Base-by-base conservation (phyloP, 1,140 invertebrate species). In the Ceratitis capitata region DNA sequence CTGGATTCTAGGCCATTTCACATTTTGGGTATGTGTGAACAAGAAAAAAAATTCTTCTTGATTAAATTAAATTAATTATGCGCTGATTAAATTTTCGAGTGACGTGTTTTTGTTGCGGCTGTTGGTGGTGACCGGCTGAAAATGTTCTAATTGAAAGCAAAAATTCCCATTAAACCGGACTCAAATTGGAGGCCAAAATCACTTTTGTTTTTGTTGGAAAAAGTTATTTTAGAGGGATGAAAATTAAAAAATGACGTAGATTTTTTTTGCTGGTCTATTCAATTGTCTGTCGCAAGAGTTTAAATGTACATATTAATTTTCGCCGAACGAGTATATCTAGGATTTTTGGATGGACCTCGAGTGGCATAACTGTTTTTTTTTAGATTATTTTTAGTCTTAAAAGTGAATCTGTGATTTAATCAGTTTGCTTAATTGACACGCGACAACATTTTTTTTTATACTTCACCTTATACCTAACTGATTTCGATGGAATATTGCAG, bases 31-130 rank as follows among this genome's bases (percentile, higher is more conserved):
- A 35, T 19, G 61, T 14, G 61, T 32, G 61, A 29, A 69, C 39
- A 19, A n/a, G n/a, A n/a, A n/a, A n/a, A n/a, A n/a, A n/a, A n/a
- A n/a, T n/a, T n/a, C n/a, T n/a, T 2, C 61, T 69, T 39, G 61
- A 69, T 35, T 69, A 69, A 69, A 69, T 69, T 69, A 69, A 69
- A 69, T 69, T 69, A 69, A 69, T 69, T 69, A 69, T 35, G 61
- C 61, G 61, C 32, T 69, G 61, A 69, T 69, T 69, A 69, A 69
- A 69, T 69, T 69, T 35, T 69, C 61, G 32, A 69, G 32, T 69
- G 14, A 14, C 14, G 29, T 19, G 61, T 69, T 69, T 39, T 32
- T 39, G 61, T 39, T 69, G 32, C n/a, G 61, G 32, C 61, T 56
- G 19, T n/a, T n/a, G n/a, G 16, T 2, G 2, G 61, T 39, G 29